Conservation (phyloP, 1,140 invertebrate genomes). For the Brachionus manjavacas region DNA sequence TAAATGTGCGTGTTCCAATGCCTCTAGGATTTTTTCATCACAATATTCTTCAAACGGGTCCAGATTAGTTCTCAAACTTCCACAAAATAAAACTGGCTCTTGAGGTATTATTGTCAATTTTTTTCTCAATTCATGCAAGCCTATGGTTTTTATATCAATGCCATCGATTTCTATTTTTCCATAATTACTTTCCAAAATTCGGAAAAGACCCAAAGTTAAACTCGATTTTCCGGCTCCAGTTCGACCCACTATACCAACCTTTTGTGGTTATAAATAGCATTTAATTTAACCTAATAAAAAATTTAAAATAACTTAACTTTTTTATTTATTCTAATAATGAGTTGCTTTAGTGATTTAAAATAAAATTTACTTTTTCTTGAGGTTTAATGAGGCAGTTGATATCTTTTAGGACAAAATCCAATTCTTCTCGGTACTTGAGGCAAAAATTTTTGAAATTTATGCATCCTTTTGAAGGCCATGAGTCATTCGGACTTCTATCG, state of each 20-base stretch:
- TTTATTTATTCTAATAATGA: too few relatives aligned
- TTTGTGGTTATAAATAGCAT: not conserved
- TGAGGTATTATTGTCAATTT: slow-evolving; percentile 81
- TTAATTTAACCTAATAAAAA: too few relatives aligned
- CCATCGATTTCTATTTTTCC: slow-evolving; percentile 66
- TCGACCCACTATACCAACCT: slow-evolving; percentile 74
- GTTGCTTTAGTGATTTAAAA: not conserved
- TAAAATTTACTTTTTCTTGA: slow-evolving; percentile 56
- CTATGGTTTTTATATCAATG: slow-evolving; percentile 64
- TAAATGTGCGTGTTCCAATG: slow-evolving; percentile 67
- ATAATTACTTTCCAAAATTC: slow-evolving; percentile 58
- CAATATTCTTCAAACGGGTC: slow-evolving; percentile 65
- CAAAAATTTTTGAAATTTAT: slow-evolving; percentile 60
- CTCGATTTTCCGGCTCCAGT: slow-evolving; percentile 86
- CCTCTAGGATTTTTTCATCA: slow-evolving; percentile 68
- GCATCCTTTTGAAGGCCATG: slow-evolving; percentile 62
- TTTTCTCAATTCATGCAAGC: slow-evolving; percentile 67
- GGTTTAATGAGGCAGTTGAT: slow-evolving; percentile 48
- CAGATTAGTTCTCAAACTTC: slow-evolving; percentile 65
- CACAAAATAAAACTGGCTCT: slow-evolving; percentile 81
- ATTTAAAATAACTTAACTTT: too few relatives aligned
- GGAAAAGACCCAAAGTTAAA: slow-evolving; percentile 61
- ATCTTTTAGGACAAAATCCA: slow-evolving; percentile 50
- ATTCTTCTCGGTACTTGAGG: slow-evolving; percentile 48
- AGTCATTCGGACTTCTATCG: slow-evolving; percentile 48